Conservation (phyloP, 2,113 vertebrate genomes). For the Lampris megalopsis region DNA sequence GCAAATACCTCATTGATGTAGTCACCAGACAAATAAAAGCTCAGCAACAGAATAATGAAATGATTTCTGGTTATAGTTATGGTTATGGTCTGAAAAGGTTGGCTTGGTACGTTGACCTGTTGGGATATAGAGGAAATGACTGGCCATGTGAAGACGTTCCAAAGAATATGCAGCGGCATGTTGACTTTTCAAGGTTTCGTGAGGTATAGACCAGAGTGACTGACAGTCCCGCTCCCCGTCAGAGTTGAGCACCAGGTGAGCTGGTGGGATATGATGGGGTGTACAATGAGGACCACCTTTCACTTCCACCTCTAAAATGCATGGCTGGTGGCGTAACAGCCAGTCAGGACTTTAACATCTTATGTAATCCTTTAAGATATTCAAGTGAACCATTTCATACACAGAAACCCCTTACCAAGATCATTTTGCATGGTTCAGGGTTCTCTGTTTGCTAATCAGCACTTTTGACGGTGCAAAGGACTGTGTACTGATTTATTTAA, state of each 20-base stretch:
- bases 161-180: conserved; percentile 1
- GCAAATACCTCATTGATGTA: conserved; percentile 68
- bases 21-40: conserved; percentile 72
- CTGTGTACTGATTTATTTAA: too few relatives aligned
- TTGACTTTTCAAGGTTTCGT: background rate
- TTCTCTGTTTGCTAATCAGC: too few relatives aligned
- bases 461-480: too few relatives aligned
- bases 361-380: too few relatives aligned
- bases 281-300: too few relatives aligned
- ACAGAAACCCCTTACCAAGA: too few relatives aligned
- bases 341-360: too few relatives aligned
- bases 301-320: too few relatives aligned
- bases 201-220: background rate
- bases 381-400: too few relatives aligned
- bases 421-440: too few relatives aligned
- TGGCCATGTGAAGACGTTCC: conserved; percentile 9
- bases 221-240: background rate
- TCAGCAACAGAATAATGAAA: conserved; percentile 63
- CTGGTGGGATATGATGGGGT: background rate
- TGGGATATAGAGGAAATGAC: conserved; percentile 19
- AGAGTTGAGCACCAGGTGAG: background rate
- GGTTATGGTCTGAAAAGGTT: conserved; percentile 42
- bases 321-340: too few relatives aligned
- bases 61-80: conserved; percentile 60
- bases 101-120: conserved; percentile 44